Evolutionary conservation across 2,113 vertebrate species (phyloP), one percentile per base, ranked within the genome.

Genomic region (Platysteira castanea): DNA sequence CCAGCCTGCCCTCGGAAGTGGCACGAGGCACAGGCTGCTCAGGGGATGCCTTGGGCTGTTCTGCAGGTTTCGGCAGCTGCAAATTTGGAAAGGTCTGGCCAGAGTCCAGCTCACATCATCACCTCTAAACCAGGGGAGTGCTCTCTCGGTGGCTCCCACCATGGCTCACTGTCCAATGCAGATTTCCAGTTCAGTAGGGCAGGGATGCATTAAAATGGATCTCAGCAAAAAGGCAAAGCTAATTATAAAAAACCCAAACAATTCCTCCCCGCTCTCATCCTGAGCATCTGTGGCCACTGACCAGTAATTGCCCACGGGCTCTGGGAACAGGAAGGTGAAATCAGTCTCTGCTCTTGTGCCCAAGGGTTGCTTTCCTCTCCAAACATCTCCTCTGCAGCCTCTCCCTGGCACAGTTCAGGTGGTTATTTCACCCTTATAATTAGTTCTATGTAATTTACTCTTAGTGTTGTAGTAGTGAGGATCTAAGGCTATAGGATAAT

Each of bases 231-330:
- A 74, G 68, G 53, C 47, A 56, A 10, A 16, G 37, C 42, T 65
- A 7, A 83, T 64, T 41, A 27, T 6, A 52, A 69, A 49, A 56
- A 18, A 3, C 19, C 15, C 33, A 63, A 70, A 39, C 8, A 23
- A 13, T 49, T 57, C 14, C 4, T 9, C 41, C 21, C 10, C 0
- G 0, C 27, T 37, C 27, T 0, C 33, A 18, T 42, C 54, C 49
- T 59, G 23, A 52, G 1, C 24, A 24, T 42, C 20, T 16, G 1
- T 35, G 68, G 73, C 47, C 69, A 4, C 74, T 87, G 37, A 24
- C 8, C 73, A 54, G n/a, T 15, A 8, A 54, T 49, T 57, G 46
- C 82, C 81, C 53, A 7, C 30, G 5, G 17, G 41, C 60, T 52
- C 65, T 57, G 79, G 30, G 39, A 74, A 27, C 17, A 22, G 30